Evolutionary conservation across 2,888 invertebrate species (phyloP).

Genomic region (Polia nebulosa): DNA sequence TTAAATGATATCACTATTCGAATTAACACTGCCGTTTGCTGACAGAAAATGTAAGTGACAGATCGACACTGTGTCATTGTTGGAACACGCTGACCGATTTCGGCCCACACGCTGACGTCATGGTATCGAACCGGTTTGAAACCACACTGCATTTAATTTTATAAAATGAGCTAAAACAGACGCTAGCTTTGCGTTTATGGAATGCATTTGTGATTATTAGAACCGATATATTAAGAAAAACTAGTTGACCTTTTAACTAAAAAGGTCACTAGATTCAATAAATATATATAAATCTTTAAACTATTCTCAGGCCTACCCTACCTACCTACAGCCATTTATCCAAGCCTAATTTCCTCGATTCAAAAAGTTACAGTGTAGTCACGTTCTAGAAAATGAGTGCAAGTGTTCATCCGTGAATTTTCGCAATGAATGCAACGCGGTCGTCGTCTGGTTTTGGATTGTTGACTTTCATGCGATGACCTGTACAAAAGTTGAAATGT

Average conservation of each 20-base stretch:
- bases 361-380: neutral
- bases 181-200: neutral
- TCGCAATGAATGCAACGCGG: neutral
- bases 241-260: neutral
- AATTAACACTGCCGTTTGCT: constrained; percentile 34
- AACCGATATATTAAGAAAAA: neutral
- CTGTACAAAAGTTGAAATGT: constrained; percentile 18
- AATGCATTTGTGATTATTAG: constrained; percentile 10
- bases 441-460: neutral
- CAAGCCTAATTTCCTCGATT: too few relatives aligned
- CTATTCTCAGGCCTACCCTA: too few relatives aligned
- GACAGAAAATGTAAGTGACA: constrained; percentile 42
- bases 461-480: constrained; percentile 7
- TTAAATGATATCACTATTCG: constrained; percentile 21
- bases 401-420: constrained; percentile 19
- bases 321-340: too few relatives aligned
- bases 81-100: constrained; percentile 60
- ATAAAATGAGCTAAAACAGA: constrained; percentile 45
- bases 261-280: neutral
- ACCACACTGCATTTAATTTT: constrained; percentile 61
- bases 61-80: constrained; percentile 47
- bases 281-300: too few relatives aligned
- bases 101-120: constrained; percentile 77
- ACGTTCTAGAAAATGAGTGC: neutral
- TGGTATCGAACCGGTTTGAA: constrained; percentile 72